phyloP scores from a whole-genome alignment of 2,797 vertebrate species.

The Lycodopsis pacificus region DNA sequence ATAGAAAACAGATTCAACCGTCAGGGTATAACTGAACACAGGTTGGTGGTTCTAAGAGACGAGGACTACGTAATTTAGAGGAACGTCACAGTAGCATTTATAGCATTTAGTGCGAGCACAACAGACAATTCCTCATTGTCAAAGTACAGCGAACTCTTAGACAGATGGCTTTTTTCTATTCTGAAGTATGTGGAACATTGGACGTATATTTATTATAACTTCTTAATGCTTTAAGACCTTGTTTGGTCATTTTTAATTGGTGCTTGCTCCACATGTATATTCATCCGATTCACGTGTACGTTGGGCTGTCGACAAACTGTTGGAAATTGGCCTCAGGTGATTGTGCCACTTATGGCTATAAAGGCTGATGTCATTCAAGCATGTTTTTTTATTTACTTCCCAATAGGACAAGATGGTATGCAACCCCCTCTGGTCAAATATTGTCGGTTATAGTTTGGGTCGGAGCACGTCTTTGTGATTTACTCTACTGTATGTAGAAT shows the following conservation, averaged over 20 bases:
- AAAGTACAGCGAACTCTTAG: fast-evolving
- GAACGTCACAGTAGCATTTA: not conserved
- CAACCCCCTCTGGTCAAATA: conserved; percentile 25
- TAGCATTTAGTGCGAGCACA: not conserved
- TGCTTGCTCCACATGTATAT: conserved; percentile 9
- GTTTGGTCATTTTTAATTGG: conserved; percentile 11
- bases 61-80: conserved; percentile 29
- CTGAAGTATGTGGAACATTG: not conserved
- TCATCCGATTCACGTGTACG: conserved; percentile 18
- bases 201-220: not conserved
- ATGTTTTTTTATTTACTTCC: conserved; percentile 34
- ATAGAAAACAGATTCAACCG: conserved; percentile 67
- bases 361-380: conserved; percentile 57
- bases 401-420: conserved; percentile 30
- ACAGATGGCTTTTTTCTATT: not conserved
- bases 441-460: conserved; percentile 23
- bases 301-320: conserved; percentile 49
- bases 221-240: not conserved
- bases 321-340: conserved; percentile 57
- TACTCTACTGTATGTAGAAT: not conserved
- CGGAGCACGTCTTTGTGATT: conserved; percentile 25
- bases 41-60: conserved; percentile 34
- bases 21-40: conserved; percentile 46
- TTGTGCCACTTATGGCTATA: conserved; percentile 47
- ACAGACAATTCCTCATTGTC: not conserved